These are phyloP conservation scores for Herpailurus yagouaroundi DNA, from an alignment of 2,113 vertebrate genomes.

Conservation along the genomic window DNA sequence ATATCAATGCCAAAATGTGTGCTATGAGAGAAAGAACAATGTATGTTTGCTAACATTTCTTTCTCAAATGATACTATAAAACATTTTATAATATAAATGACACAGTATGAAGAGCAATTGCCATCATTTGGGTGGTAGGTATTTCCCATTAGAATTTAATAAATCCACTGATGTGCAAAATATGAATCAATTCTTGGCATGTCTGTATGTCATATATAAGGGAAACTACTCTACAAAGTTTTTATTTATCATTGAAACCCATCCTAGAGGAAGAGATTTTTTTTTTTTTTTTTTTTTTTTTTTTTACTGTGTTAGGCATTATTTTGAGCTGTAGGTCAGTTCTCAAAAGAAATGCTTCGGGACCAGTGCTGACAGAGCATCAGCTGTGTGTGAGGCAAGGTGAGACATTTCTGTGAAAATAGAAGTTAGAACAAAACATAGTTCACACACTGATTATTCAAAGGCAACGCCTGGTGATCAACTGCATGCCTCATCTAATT, in stretches of 20 bases:
- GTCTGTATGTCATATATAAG: not conserved
- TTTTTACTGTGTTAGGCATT: not conserved
- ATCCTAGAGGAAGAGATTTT: not conserved
- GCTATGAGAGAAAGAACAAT: not conserved
- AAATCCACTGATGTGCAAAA: not conserved
- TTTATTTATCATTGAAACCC: not conserved
- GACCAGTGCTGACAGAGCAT: not conserved
- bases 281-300: no score
- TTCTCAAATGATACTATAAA: conserved; percentile 12
- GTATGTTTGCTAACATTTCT: not conserved
- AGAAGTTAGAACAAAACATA: not conserved
- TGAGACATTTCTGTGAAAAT: not conserved
- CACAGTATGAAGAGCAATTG: not conserved
- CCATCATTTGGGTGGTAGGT: not conserved
- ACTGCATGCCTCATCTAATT: not conserved
- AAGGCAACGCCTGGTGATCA: not conserved
- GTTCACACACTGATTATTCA: not conserved
- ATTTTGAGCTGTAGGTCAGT: not conserved
- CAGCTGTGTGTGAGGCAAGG: not conserved
- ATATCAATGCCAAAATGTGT: not conserved
- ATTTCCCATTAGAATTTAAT: conserved; percentile 38
- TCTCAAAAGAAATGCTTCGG: not conserved
- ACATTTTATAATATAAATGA: conserved; percentile 17
- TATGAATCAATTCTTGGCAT: not conserved
- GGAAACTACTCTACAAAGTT: not conserved